Base-by-base conservation (phyloP, 2,797 vertebrate species). In the Malurus leucopterus region DNA sequence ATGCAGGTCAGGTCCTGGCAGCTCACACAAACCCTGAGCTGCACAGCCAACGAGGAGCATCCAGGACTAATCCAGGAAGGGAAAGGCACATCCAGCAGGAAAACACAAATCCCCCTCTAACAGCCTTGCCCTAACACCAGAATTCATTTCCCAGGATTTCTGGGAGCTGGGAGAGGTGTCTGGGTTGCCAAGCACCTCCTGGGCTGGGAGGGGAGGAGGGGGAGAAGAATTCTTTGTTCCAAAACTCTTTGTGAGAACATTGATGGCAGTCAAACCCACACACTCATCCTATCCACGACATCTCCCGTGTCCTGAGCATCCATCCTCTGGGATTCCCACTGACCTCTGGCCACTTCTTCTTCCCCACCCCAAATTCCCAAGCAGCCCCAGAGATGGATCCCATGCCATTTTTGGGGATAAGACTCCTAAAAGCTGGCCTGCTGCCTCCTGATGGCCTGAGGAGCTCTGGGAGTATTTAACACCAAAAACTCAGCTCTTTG, bases 81-180 rank as follows among this genome's bases (percentile, higher is more conserved):
- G 46, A 88, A 91, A 88, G 40, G 38, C 49, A 72, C 79, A 89
- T 55, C 57, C 80, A 64, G 26, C 44, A 61, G 74, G 70, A 80
- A 88, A 92, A 46, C n/a, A 80, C 64, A 81, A 75, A 67, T 57
- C 30, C n/a, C 21, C 67, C 15, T 53, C 73, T 81, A 77, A 82
- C 50, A 95, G 88, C 93, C 93, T 70, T n/a, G 40, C 0, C 3
- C 92, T 40, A 69, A 29, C 73, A 67, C 69, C 64, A 89, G 87
- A 88, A 82, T 68, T 90, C 49, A n/a, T 84, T 90, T 62, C 64
- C 81, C 62, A 61, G 74, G 68, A 88, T 62, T 91, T 93, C 89
- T 84, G 50, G 76, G 91, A 94, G 79, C 34, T 19, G 34, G 86
- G 89, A 91, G 78, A 83, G 50, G 65, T 8, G 53, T 84, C 64